Base-by-base conservation (phyloP, 2,797 vertebrate species). In the Cetoscarus ocellatus region DNA sequence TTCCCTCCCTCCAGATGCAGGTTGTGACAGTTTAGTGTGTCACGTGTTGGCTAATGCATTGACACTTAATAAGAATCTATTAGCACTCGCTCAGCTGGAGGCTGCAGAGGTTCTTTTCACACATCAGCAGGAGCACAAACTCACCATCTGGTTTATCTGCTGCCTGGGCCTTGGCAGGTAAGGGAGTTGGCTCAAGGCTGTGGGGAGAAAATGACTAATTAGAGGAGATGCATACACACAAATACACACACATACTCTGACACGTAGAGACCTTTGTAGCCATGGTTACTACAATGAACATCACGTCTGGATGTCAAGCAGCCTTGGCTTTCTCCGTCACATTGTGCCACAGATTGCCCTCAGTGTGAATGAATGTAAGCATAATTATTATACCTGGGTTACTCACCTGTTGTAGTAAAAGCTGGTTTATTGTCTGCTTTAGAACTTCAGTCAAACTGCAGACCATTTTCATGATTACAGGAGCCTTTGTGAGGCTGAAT, bases 91-190 rank as follows among this genome's bases (percentile, higher is more conserved):
- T 66, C 74, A 47, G 19, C 75, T 75, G 71, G 82, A 74, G 65
- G 66, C 75, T 86, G 82, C 80, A 75, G 76, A 54, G 75, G 2
- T 70, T 76, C 61, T 72, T 78, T 86, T 81, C 56, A 83, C 18
- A 42, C 82, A 82, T 67, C 86, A 88, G 83, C 83, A 73, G 82
- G 79, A 77, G 78, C 79, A 85, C 57, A 84, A 75, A 92, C 93
- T 92, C 85, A 94, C 93, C 91, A 87, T 93, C 93, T 83, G 93
- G 89, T 92, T 92, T 92, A 74, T 91, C 89, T 64, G 84, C 91
- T 70, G 91, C 83, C 80, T 88, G 91, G 85, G 82, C 74, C 85
- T 88, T 91, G 83, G 89, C 85, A 87, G 92, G 91, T 88, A 87
- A 92, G 54, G 81, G 77, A 83, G 88, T 87, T 77, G 89, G 87